A percentile compares a stretch with the other conserved stretches of the same genome.
These are phyloP conservation scores for Hirtodrosophila trivittata DNA, from an alignment of 2,888 invertebrate species.

Conservation along the genomic window DNA sequence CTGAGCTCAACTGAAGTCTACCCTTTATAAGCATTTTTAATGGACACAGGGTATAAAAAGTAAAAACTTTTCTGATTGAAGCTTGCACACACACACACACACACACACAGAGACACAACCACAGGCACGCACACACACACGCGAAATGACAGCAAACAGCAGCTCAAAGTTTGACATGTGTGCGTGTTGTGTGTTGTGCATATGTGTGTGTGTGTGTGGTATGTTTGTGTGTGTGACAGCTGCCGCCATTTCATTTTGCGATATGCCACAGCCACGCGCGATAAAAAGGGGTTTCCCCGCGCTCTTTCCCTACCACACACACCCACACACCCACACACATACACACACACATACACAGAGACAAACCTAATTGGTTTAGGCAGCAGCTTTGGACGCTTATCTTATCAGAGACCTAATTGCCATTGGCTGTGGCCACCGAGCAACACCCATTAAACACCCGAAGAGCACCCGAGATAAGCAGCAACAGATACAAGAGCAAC, in stretches of 20 bases:
- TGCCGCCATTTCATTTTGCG: conserved; percentile 75
- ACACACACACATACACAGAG: conserved; percentile 10
- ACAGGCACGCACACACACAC: conserved; percentile 10
- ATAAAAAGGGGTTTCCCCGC: conserved; percentile 59
- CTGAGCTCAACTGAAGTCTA: background rate
- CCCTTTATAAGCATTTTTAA: background rate
- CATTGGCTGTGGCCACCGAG: conserved; percentile 56
- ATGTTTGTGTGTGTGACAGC: conserved; percentile 55
- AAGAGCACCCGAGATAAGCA: conserved; percentile 7
- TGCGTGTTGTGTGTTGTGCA: conserved; percentile 10
- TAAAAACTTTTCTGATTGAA: conserved; percentile 73
- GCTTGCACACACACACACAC: conserved; percentile 24
- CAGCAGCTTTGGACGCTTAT: conserved; percentile 71
- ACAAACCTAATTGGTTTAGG: conserved; percentile 70
- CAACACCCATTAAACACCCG: conserved; percentile 13
- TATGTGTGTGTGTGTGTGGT: conserved; percentile 17
- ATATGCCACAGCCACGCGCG: conserved; percentile 41
- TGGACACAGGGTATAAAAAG: background rate
- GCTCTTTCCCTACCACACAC: background rate
- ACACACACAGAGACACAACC: background rate
- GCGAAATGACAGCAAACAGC: conserved; percentile 34
- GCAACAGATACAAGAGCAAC: conserved; percentile 16
- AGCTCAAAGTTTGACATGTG: conserved; percentile 46
- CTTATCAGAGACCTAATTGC: conserved; percentile 75
- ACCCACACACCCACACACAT: conserved; percentile 8